phyloP scores from a whole-genome alignment of 2,113 vertebrate genomes.

The Elgaria multicarinata region DNA sequence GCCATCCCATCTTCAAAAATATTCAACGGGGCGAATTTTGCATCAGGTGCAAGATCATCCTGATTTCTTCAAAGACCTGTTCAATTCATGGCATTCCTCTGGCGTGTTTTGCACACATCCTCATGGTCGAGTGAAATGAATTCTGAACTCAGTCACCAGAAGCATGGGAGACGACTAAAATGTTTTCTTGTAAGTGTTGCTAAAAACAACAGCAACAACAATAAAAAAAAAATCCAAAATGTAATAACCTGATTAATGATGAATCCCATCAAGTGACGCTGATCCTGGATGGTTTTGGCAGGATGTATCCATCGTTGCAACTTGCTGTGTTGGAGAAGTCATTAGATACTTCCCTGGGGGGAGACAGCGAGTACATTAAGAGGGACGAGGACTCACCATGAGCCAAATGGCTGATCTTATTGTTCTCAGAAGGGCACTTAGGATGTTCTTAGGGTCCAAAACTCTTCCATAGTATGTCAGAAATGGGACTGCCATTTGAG shows the following conservation, averaged over 20 bases:
- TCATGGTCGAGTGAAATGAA: conserved; percentile 6
- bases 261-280: conserved; percentile 54
- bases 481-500: conserved; percentile 55
- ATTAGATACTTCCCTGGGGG: conserved; percentile 66
- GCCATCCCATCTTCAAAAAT: background rate
- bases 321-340: conserved; percentile 69
- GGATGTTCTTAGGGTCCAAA: conserved; percentile 67
- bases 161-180: conserved; percentile 27
- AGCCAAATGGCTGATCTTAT: conserved; percentile 68
- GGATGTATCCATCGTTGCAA: conserved; percentile 61
- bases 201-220: background rate
- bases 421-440: conserved; percentile 73
- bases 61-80: background rate
- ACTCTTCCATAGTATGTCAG: conserved; percentile 67
- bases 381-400: conserved; percentile 66
- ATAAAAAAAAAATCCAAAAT: background rate
- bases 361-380: conserved; percentile 69
- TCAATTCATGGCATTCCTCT: background rate
- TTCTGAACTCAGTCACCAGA: conserved; percentile 12
- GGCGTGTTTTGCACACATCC: background rate
- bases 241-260: conserved; percentile 43
- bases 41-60: background rate
- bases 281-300: conserved; percentile 70
- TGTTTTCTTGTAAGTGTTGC: conserved; percentile 38
- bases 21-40: background rate